A percentile compares a stretch with the other conserved stretches of the same genome.
Conservation (phyloP, 2,888 invertebrate species). For the Macrosiphum euphorbiae region DNA sequence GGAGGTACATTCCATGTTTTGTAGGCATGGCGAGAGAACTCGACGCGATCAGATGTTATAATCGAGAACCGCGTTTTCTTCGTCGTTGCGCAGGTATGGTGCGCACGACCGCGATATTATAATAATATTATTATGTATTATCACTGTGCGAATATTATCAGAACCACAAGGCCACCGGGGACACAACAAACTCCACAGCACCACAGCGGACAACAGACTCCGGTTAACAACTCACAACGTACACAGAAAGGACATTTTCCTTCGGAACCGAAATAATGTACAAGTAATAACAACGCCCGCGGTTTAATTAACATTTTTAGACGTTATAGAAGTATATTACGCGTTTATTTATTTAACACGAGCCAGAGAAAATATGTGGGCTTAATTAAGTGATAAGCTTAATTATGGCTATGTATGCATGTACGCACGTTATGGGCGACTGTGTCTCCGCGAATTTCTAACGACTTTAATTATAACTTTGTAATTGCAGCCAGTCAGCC, state of each 20-base stretch:
- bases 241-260: background rate
- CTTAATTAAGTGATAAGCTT: constrained; percentile 26
- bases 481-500: background rate
- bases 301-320: constrained; percentile 2
- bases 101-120: background rate
- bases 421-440: background rate
- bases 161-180: background rate
- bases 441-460: background rate
- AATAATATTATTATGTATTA: background rate
- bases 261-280: background rate
- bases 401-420: background rate
- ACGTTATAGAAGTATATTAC: background rate
- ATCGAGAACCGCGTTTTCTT: background rate
- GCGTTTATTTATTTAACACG: background rate
- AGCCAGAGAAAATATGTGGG: background rate
- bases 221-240: background rate
- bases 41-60: background rate
- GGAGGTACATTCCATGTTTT: background rate
- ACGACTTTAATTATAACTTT: constrained; percentile 31
- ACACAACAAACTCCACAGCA: background rate
- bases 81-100: background rate
- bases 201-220: background rate
- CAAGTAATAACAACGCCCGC: background rate
- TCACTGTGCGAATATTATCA: background rate
- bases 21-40: background rate